phyloP scores from a whole-genome alignment of 1,140 invertebrate genomes.

The Drosophila auraria region DNA sequence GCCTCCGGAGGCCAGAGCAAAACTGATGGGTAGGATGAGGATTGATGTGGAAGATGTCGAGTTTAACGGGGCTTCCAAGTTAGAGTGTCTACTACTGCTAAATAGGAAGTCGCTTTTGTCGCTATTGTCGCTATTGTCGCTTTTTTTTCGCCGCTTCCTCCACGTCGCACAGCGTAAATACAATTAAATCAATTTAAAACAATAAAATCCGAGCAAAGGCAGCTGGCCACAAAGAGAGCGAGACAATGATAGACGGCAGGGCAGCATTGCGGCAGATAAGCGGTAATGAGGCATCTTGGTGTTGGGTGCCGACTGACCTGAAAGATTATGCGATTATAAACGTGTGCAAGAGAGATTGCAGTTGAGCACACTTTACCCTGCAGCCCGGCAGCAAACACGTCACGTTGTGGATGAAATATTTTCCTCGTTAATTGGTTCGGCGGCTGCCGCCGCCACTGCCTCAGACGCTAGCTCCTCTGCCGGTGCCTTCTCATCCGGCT shows the following conservation, averaged over 20 bases:
- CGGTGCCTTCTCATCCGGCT: slow-evolving; percentile 13
- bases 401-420: slow-evolving; percentile 9
- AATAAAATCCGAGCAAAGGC: slow-evolving; percentile 63
- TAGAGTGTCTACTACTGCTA: slow-evolving; percentile 46
- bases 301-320: slow-evolving; percentile 24
- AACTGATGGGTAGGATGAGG: slow-evolving; percentile 44
- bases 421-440: slow-evolving; percentile 8
- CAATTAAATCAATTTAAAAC: slow-evolving; percentile 83
- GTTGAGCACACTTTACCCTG: slow-evolving; percentile 34
- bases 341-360: slow-evolving; percentile 34
- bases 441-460: background rate
- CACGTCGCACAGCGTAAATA: slow-evolving; percentile 71
- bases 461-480: slow-evolving; percentile 2
- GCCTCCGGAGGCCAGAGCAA: slow-evolving; percentile 19
- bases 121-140: background rate
- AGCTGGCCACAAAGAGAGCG: slow-evolving; percentile 54
- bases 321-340: slow-evolving; percentile 45
- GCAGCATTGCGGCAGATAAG: slow-evolving; percentile 54
- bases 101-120: slow-evolving; percentile 68
- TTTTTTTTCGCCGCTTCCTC: slow-evolving; percentile 20
- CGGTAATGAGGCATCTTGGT: slow-evolving; percentile 40
- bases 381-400: slow-evolving; percentile 9
- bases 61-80: slow-evolving; percentile 39
- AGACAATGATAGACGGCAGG: slow-evolving; percentile 60
- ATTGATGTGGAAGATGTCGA: slow-evolving; percentile 31